Conservation (phyloP, 2,888 invertebrate species). For the Eilema sororculum region DNA sequence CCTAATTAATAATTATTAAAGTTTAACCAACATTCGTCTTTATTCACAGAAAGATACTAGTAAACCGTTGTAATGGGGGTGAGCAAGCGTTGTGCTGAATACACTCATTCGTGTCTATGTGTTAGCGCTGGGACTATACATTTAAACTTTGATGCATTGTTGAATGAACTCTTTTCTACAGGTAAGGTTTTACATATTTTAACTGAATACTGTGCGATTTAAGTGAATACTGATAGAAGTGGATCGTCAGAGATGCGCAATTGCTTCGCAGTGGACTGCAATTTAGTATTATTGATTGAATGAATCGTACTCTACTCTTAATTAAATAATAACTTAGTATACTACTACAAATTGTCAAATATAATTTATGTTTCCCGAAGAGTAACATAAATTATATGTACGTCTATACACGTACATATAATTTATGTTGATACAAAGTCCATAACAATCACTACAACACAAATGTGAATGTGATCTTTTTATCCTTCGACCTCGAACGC, state of each 20-base stretch:
- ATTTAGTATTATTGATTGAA: too few species aligned
- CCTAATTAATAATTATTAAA: neutral
- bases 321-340: too few species aligned
- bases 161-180: constrained; percentile 51
- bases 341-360: too few species aligned
- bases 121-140: constrained; percentile 68
- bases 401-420: too few species aligned
- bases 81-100: constrained; percentile 49
- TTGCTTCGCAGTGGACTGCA: too few species aligned
- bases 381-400: too few species aligned
- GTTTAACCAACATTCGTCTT: constrained; percentile 1
- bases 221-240: neutral
- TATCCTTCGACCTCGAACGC: too few species aligned
- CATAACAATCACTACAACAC: too few species aligned
- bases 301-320: too few species aligned
- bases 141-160: constrained; percentile 67
- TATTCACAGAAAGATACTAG: constrained; percentile 12
- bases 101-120: constrained; percentile 55
- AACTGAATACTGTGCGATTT: neutral
- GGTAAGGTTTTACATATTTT: constrained; percentile 16
- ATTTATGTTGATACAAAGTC: too few species aligned
- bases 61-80: constrained; percentile 45
- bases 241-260: neutral
- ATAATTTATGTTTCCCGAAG: too few species aligned
- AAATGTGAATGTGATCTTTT: too few species aligned